A percentile compares a stretch with the other conserved stretches of the same genome.
These are phyloP conservation scores for Neoaliturus tenellus DNA, from an alignment of 2,888 invertebrate genomes.

Conservation along the genomic window DNA sequence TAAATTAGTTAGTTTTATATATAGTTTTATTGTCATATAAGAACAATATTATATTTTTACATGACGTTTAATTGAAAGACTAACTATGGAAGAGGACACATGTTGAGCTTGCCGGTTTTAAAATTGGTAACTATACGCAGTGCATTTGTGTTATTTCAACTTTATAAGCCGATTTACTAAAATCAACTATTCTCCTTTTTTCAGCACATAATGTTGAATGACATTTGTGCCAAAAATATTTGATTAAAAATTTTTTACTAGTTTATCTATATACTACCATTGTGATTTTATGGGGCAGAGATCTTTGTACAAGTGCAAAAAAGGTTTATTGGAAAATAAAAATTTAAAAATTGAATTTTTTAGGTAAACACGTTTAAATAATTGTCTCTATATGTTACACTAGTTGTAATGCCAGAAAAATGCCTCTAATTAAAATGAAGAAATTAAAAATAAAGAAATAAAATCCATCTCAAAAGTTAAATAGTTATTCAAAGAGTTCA, in stretches of 20 bases:
- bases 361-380: neutral
- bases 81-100: too few relatives aligned
- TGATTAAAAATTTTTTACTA: constrained; percentile 21
- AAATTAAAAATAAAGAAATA: neutral
- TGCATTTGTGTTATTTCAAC: too few relatives aligned
- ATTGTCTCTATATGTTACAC: neutral
- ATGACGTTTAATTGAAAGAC: too few relatives aligned
- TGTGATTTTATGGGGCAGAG: neutral
- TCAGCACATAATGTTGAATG: neutral
- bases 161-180: too few relatives aligned
- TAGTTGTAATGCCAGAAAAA: neutral
- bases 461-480: neutral
- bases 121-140: too few relatives aligned
- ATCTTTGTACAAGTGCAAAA: neutral
- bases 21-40: too few relatives aligned
- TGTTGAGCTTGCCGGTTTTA: too few relatives aligned
- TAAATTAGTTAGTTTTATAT: too few relatives aligned
- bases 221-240: neutral
- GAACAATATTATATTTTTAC: too few relatives aligned
- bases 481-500: neutral
- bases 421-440: neutral
- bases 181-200: too few relatives aligned
- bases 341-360: neutral
- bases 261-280: neutral
- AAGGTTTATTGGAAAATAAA: constrained; percentile 7